phyloP scores from a whole-genome alignment of 1,140 invertebrate genomes.

The Harpegnathos saltator region DNA sequence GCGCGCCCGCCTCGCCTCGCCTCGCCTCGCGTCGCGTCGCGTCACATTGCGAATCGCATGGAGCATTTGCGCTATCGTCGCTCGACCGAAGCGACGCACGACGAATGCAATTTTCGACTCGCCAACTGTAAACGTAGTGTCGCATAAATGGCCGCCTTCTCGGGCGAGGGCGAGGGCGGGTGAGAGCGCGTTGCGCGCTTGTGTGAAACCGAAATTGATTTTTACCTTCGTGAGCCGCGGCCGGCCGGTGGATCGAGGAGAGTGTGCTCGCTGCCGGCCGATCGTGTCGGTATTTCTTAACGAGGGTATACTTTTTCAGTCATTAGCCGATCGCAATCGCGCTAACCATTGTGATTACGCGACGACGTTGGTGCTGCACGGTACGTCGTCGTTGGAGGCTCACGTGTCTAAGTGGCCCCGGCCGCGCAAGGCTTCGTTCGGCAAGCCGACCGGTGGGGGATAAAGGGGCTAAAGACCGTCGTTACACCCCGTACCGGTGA shows the following conservation, averaged over 20 bases:
- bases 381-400: constrained; percentile 61
- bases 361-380: constrained; percentile 61
- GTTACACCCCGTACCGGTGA: constrained; percentile 47
- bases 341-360: constrained; percentile 82
- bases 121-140: neutral
- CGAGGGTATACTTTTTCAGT: constrained; percentile 82
- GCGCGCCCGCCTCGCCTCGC: neutral
- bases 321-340: constrained; percentile 83
- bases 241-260: neutral
- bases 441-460: neutral
- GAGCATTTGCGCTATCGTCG: too few relatives aligned
- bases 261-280: constrained; percentile 45
- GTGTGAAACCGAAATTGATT: constrained; percentile 49
- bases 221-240: constrained; percentile 55
- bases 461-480: constrained; percentile 60
- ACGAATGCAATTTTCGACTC: neutral
- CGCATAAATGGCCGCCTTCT: constrained; percentile 21
- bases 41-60: too few relatives aligned
- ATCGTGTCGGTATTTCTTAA: constrained; percentile 83
- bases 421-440: constrained; percentile 29
- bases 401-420: constrained; percentile 65
- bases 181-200: neutral
- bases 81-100: too few relatives aligned
- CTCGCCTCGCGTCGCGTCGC: neutral
- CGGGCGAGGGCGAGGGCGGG: neutral